A percentile compares a stretch with the other conserved stretches of the same genome.
These are phyloP conservation scores for Drosophila teissieri DNA, from an alignment of 1,140 invertebrate genomes.

Conservation along the genomic window DNA sequence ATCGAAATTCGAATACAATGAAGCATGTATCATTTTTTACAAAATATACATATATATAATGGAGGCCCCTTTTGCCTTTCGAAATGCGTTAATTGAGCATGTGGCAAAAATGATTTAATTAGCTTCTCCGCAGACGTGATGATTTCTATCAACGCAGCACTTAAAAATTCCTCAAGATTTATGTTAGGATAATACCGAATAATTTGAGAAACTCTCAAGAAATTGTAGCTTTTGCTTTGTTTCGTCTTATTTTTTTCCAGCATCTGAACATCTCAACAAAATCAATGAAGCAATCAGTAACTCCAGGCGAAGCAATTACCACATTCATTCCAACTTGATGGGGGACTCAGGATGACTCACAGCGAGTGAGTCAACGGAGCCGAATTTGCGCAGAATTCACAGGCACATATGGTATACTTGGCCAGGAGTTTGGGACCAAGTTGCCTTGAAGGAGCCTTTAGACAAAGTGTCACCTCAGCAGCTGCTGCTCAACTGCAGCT, in stretches of 20 bases:
- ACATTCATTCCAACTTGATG: conserved; percentile 13
- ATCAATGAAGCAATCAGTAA: conserved; percentile 20
- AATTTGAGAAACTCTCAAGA: no score
- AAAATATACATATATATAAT: conserved; percentile 23
- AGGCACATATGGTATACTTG: conserved; percentile 71
- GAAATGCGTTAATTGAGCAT: conserved; percentile 31
- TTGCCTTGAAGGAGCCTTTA: conserved; percentile 89
- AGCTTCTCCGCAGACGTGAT: neutral
- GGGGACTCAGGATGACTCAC: conserved; percentile 87
- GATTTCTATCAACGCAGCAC: neutral
- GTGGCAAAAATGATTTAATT: conserved; percentile 31
- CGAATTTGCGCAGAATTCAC: conserved; percentile 29
- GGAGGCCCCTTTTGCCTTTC: conserved; percentile 6
- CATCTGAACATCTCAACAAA: conserved; percentile 2
- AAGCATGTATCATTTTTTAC: no score
- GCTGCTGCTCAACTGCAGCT: conserved; percentile 36
- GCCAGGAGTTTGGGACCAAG: conserved; percentile 89
- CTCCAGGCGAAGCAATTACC: conserved; percentile 23
- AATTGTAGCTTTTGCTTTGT: no score
- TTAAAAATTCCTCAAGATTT: no score
- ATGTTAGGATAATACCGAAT: no score
- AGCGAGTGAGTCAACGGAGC: conserved; percentile 42
- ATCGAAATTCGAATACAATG: conserved; percentile 6
- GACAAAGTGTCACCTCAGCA: conserved; percentile 86
- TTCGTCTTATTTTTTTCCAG: neutral